These are phyloP conservation scores for Muscicapa striata DNA, from an alignment of 2,797 vertebrate species.

Conservation along the genomic window DNA sequence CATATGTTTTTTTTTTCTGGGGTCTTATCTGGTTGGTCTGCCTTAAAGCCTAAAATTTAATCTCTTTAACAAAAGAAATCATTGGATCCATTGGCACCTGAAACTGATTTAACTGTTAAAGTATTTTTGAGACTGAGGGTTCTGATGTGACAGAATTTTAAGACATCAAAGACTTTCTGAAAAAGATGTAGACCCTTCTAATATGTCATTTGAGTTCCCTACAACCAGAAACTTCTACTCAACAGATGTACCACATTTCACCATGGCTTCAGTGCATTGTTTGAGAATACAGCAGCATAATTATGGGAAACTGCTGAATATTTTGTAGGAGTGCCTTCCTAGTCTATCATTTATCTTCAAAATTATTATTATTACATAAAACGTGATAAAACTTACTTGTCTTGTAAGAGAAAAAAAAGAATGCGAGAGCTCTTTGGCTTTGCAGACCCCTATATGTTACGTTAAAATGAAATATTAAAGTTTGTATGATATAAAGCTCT, in stretches of 20 bases:
- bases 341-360: background rate
- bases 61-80: background rate
- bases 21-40: background rate
- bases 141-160: background rate
- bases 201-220: background rate
- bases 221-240: background rate
- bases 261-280: background rate
- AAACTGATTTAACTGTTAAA: background rate
- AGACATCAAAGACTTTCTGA: background rate
- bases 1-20: background rate
- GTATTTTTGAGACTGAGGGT: background rate
- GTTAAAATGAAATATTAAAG: background rate
- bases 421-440: background rate
- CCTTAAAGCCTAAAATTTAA: background rate
- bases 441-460: background rate
- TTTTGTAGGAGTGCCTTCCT: background rate
- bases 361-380: background rate
- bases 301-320: background rate
- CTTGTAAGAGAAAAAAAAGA: background rate
- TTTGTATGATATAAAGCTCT: background rate
- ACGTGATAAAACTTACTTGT: background rate
- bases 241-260: accelerated
- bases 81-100: background rate
- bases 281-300: background rate
- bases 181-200: background rate